A percentile compares a stretch with the other conserved stretches of the same genome.
phyloP scores from a whole-genome alignment of 2,797 vertebrate species.

The Mormyrops attenuatus region DNA sequence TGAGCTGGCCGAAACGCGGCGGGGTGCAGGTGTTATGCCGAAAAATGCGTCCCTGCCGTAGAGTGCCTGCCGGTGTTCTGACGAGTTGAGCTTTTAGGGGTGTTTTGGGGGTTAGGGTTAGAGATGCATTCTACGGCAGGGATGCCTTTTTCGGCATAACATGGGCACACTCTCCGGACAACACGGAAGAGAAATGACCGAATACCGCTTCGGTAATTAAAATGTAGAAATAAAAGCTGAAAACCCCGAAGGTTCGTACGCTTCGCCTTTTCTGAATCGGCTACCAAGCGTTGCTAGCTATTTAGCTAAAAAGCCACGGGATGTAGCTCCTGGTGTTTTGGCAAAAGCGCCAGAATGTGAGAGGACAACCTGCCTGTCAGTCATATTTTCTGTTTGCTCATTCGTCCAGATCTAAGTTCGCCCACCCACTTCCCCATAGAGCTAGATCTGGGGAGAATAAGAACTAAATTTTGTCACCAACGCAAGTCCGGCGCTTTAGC shows the following conservation, averaged over 20 bases:
- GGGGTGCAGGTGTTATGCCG: too few relatives aligned
- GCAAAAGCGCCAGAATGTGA: not conserved
- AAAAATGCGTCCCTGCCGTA: too few relatives aligned
- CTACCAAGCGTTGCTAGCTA: not conserved
- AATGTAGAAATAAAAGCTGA: not conserved
- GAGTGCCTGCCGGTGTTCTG: too few relatives aligned
- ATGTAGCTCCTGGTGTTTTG: not conserved
- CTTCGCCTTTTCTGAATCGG: not conserved
- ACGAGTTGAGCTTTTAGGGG: too few relatives aligned
- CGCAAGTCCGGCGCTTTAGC: not conserved
- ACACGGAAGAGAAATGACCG: not conserved
- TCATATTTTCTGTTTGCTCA: not conserved
- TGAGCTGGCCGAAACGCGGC: too few relatives aligned
- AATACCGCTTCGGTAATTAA: not conserved
- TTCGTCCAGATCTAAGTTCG: not conserved
- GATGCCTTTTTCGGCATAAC: too few relatives aligned
- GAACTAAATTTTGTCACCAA: not conserved
- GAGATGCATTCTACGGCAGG: too few relatives aligned
- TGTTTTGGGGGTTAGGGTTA: too few relatives aligned
- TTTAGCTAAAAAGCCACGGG: not conserved
- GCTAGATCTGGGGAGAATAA: not conserved
- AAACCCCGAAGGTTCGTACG: not conserved
- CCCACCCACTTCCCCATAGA: not conserved
- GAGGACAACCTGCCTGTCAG: not conserved
- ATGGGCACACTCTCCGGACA: not conserved